A percentile compares a stretch with the other conserved stretches of the same genome.
Conservation (phyloP, 2,113 vertebrate genomes). For the Gracilinanus agilis region DNA sequence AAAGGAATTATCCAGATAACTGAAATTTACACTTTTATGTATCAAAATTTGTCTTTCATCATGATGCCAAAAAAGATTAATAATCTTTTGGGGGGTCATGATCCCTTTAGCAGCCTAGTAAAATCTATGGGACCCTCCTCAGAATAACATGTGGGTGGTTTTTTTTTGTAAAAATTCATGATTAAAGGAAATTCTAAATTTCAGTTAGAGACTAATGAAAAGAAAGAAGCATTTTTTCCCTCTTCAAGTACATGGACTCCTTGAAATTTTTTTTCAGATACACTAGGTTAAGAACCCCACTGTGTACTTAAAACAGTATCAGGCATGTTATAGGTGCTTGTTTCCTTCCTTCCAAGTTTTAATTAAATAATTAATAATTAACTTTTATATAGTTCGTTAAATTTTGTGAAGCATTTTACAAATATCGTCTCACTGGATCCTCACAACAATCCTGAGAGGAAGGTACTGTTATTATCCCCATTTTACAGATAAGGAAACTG, state of each 20-base stretch:
- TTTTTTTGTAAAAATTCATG: conserved; percentile 11
- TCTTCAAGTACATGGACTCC: neutral
- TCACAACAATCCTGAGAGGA: too few species aligned
- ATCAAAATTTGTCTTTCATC: conserved; percentile 10
- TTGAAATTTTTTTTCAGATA: neutral
- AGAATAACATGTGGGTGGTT: neutral
- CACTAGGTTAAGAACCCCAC: neutral
- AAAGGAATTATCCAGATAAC: conserved; percentile 34
- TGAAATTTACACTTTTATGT: conserved; percentile 43
- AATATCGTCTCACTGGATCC: neutral
- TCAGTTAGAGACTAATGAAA: neutral
- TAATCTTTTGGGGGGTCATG: conserved; percentile 33
- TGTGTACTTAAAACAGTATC: neutral
- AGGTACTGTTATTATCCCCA: neutral
- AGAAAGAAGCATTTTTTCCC: neutral
- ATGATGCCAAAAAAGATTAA: too few species aligned
- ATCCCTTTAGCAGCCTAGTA: conserved; percentile 7
- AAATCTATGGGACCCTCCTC: neutral
- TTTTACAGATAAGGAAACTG: neutral
- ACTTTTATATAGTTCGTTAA: neutral
- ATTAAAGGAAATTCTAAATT: neutral
- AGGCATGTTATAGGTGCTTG: neutral
- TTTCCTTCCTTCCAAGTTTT: neutral
- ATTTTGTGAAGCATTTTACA: neutral
- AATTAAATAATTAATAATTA: neutral